Conservation (phyloP, 2,888 invertebrate genomes). For the Chesias legatella region DNA sequence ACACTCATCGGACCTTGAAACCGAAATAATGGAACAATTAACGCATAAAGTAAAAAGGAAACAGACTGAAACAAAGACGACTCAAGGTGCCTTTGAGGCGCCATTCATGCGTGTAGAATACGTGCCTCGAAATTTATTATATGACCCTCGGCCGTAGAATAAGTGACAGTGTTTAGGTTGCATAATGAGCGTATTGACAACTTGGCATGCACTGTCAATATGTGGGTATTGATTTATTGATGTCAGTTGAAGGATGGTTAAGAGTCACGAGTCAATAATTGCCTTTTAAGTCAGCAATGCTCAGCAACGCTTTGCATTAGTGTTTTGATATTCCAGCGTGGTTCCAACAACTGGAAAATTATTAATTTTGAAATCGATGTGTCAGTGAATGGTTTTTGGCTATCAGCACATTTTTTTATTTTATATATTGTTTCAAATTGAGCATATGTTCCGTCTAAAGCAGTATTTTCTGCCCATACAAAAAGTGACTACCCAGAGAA, state of each 20-base stretch:
- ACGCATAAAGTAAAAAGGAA: slow-evolving; percentile 45
- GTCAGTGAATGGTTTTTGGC: too few species aligned
- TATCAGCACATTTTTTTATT: too few species aligned
- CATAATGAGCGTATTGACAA: slow-evolving; percentile 36
- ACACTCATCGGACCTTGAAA: slow-evolving; percentile 37
- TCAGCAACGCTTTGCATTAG: too few species aligned
- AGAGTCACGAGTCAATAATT: slow-evolving; percentile 1
- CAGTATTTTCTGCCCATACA: too few species aligned
- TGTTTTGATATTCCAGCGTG: too few species aligned
- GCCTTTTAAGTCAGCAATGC: too few species aligned
- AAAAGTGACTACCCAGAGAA: too few species aligned
- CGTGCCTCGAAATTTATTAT: slow-evolving; percentile 55
- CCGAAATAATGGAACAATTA: slow-evolving; percentile 42
- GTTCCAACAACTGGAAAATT: too few species aligned
- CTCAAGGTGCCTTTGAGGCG: slow-evolving; percentile 63
- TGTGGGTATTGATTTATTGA: slow-evolving; percentile 31
- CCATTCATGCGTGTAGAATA: slow-evolving; percentile 49
- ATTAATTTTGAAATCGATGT: too few species aligned
- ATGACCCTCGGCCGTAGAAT: slow-evolving; percentile 24
- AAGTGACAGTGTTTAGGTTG: slow-evolving; percentile 28
- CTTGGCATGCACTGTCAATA: slow-evolving; percentile 34
- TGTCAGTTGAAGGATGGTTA: slow-evolving; percentile 25
- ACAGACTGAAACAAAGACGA: slow-evolving; percentile 48
- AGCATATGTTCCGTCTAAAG: too few species aligned
- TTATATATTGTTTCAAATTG: too few species aligned